Conservation (phyloP, 2,888 invertebrate genomes). For the Andrena praecox region DNA sequence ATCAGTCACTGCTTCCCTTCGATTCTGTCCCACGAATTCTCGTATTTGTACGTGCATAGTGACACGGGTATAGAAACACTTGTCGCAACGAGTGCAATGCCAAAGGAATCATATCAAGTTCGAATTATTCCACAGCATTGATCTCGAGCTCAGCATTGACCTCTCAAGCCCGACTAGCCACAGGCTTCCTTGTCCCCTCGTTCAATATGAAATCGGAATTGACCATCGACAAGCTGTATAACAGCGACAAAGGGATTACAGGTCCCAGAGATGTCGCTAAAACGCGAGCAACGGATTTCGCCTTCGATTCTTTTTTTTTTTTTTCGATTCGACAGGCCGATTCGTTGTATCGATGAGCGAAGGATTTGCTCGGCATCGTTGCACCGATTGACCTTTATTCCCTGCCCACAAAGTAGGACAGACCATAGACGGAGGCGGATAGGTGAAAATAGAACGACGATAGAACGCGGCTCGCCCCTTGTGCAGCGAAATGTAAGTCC, state of each 20-base stretch:
- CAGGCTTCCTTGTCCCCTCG: conserved; percentile 7
- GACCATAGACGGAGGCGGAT: conserved; percentile 47
- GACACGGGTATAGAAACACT: background rate
- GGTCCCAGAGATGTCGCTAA: background rate
- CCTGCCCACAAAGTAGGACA: conserved; percentile 49
- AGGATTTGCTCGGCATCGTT: conserved; percentile 66
- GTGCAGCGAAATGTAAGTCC: conserved; percentile 1
- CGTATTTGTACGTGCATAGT: background rate
- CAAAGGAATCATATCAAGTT: background rate
- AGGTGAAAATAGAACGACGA: conserved; percentile 56
- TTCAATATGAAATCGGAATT: conserved; percentile 7
- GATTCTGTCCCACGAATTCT: background rate
- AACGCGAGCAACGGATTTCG: background rate
- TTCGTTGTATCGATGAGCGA: conserved; percentile 61
- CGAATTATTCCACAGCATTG: conserved; percentile 39
- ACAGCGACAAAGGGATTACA: conserved; percentile 20
- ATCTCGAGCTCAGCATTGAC: conserved; percentile 20
- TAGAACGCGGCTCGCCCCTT: conserved; percentile 11
- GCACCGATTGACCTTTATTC: conserved; percentile 71
- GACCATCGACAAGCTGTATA: background rate
- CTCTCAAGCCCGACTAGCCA: conserved; percentile 27
- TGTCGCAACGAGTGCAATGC: too few species aligned
- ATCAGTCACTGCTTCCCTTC: background rate
- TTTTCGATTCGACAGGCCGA: conserved; percentile 46
- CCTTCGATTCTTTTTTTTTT: conserved; percentile 13